Conservation (phyloP, 2,888 invertebrate species). For the Xestia ashworthii region DNA sequence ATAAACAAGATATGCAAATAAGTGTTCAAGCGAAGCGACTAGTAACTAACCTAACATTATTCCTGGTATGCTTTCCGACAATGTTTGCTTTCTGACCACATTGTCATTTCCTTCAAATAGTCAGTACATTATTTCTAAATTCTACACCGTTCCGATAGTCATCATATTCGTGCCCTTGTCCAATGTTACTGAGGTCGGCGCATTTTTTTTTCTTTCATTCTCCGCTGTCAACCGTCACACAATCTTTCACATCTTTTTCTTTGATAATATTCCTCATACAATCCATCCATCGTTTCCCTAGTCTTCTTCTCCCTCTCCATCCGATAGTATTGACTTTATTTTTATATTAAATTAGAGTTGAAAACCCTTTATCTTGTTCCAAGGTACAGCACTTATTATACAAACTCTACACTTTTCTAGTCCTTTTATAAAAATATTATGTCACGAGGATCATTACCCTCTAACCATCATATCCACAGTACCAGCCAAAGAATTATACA, state of each 20-base stretch:
- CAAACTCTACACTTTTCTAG: not conserved
- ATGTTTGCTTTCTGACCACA: not conserved
- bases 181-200: too few relatives aligned
- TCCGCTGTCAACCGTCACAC: too few relatives aligned
- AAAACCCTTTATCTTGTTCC: not conserved
- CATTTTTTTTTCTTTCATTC: too few relatives aligned
- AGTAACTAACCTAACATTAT: slow-evolving; percentile 24
- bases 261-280: too few relatives aligned
- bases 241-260: too few relatives aligned
- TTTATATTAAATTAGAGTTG: not conserved
- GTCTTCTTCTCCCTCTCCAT: not conserved
- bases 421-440: too few relatives aligned
- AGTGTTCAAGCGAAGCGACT: slow-evolving; percentile 20
- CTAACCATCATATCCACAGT: not conserved
- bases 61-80: slow-evolving; percentile 30
- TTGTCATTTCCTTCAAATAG: not conserved
- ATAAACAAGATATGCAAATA: slow-evolving; percentile 44
- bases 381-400: not conserved
- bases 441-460: not conserved
- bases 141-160: not conserved
- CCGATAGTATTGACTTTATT: not conserved
- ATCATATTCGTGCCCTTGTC: too few relatives aligned
- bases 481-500: not conserved
- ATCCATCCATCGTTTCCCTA: too few relatives aligned
- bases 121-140: not conserved